Base-by-base conservation (phyloP, 2,113 vertebrate species). In the Rostratula benghalensis region DNA sequence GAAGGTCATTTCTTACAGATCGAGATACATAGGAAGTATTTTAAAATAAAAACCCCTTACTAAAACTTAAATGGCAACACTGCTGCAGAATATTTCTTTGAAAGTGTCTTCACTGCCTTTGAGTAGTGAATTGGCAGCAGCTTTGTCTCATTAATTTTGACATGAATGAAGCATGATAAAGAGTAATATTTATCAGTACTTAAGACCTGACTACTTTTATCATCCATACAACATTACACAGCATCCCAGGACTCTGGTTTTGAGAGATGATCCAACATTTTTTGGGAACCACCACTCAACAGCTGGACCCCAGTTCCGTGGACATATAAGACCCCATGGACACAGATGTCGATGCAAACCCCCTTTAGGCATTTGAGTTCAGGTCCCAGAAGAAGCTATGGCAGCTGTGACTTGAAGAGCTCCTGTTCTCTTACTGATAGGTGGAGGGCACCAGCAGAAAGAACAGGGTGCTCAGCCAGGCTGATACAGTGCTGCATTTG, bases 401-500 rank as follows among this genome's bases (percentile, higher is more conserved):
- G 24, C 10, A 92, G 43, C 48, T 61, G 76, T 23, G 37, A 65
- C 79, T 67, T 30, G 11, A 57, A 78, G 23, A 81, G 51, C 27
- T 92, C 73, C 74, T 79, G 93, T 46, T 93, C 60, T 75, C 61
- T 57, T 23, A 39, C 46, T 56, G 89, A 93, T 79, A 78, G 0
- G 5, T 37, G 77, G 35, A 76, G 30, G 39, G 43, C 69, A 95
- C 43, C 64, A 82, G 43, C 87, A 63, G 56, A 43, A 81, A 67
- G 56, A 81, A 43, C 3, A 1, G 35, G 0, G 1, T 12, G 33
- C 23, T 43, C 7, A 2, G 28, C 0, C 0, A 89, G 48, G 53
- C 33, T 82, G 57, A 61, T 39, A 57, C 41, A 35, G 48, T 35
- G 87, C 65, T 89, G 41, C 20, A 31, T 76, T 68, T 64, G 91